These are phyloP conservation scores for Haliclystus octoradiatus DNA, from an alignment of 30 jellyfish, hydroid and myxozoan species.

Conservation along the genomic window DNA sequence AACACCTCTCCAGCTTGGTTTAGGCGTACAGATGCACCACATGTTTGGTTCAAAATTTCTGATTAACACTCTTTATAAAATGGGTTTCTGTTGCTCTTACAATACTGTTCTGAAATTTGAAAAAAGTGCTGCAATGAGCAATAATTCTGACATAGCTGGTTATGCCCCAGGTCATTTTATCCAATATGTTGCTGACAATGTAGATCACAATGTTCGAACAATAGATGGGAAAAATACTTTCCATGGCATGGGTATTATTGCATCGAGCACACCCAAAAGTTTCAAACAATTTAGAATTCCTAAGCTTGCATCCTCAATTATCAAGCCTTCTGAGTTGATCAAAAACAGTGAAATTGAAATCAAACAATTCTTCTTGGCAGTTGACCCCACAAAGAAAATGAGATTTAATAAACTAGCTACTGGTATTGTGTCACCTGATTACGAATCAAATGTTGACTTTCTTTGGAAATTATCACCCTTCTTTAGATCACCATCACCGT, in stretches of 20 bases:
- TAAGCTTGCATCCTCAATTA: constrained; percentile 12
- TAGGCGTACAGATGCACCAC: constrained; percentile 34
- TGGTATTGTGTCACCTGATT: constrained; percentile 17
- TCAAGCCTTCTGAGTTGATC: constrained; percentile 16
- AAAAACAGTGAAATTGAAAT: constrained; percentile 21
- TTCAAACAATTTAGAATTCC: constrained; percentile 9
- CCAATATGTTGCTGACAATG: constrained; percentile 42
- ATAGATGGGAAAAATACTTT: constrained; percentile 36
- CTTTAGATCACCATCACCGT: constrained; percentile 22
- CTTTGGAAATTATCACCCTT: constrained; percentile 18
- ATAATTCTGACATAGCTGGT: not conserved
- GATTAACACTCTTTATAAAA: constrained; percentile 10
- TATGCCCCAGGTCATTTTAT: not conserved
- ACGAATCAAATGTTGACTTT: constrained; percentile 17
- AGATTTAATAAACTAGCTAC: too few relatives aligned
- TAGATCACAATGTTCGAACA: constrained; percentile 28
- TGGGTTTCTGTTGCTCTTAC: constrained; percentile 32
- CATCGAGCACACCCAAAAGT: constrained; percentile 44
- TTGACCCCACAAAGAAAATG: constrained; percentile 11
- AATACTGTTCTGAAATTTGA: constrained; percentile 11
- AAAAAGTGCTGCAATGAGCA: constrained; percentile 8
- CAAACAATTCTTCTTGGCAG: constrained; percentile 19
- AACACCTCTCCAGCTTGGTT: constrained; percentile 21
- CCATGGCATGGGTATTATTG: constrained; percentile 40
- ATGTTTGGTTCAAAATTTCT: constrained; percentile 36